These are phyloP conservation scores for Acrossocheilus wenchowensis DNA, from an alignment of 2,797 vertebrate species.

Conservation along the genomic window DNA sequence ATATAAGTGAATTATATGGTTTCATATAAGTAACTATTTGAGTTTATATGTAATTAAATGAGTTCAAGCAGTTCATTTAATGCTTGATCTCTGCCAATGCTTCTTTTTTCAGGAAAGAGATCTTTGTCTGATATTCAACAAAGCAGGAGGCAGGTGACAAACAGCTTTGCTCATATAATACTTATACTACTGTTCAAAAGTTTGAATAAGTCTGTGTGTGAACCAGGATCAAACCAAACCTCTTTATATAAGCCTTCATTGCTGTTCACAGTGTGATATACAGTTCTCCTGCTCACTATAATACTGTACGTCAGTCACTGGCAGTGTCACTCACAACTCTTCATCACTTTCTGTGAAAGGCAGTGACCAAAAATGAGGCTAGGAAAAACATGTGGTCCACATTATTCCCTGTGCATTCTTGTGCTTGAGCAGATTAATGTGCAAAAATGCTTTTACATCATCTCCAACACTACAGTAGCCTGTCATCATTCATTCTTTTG, in stretches of 20 bases:
- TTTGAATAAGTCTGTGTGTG: constrained; percentile 33
- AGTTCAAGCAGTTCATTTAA: neutral
- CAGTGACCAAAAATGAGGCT: constrained; percentile 25
- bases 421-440: constrained; percentile 32
- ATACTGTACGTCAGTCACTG: constrained; percentile 23
- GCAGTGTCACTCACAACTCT: constrained; percentile 11
- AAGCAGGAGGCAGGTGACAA: neutral
- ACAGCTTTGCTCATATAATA: constrained; percentile 18
- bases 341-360: constrained; percentile 14
- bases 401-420: constrained; percentile 41
- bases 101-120: neutral
- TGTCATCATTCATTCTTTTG: constrained; percentile 35
- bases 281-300: constrained; percentile 32
- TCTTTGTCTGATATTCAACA: neutral
- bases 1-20: neutral
- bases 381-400: constrained; percentile 40
- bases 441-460: constrained; percentile 34
- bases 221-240: constrained; percentile 50
- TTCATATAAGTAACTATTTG: neutral
- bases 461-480: constrained; percentile 51
- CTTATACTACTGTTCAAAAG: constrained; percentile 18
- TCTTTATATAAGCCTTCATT: constrained; percentile 46
- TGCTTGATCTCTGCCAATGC: neutral
- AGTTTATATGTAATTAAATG: neutral
- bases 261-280: constrained; percentile 62